phyloP scores from a whole-genome alignment of 2,797 vertebrate species.

The Odontamblyopus lacepedii region DNA sequence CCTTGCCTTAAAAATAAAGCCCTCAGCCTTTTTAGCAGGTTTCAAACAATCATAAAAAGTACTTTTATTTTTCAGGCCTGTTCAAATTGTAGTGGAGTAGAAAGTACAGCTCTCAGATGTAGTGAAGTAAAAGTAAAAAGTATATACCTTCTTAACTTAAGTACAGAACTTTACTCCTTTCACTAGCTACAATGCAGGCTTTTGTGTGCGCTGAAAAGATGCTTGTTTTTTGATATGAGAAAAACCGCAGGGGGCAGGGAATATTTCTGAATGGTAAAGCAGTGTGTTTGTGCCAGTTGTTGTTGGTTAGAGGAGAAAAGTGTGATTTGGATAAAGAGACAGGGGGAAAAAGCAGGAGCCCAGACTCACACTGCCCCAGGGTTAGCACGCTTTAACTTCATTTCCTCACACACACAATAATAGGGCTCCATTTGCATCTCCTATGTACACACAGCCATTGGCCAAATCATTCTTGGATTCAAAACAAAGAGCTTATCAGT shows the following conservation, averaged over 20 bases:
- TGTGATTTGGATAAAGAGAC: slow-evolving; percentile 4
- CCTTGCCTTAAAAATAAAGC: no score
- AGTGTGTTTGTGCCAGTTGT: slow-evolving; percentile 51
- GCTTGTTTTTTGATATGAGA: slow-evolving; percentile 38
- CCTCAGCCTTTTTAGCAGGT: no score
- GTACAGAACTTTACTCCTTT: no score
- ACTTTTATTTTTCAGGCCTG: no score
- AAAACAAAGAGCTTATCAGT: slow-evolving; percentile 27
- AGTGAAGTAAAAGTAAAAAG: no score
- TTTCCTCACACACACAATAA: slow-evolving; percentile 56
- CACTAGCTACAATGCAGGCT: slow-evolving; percentile 26
- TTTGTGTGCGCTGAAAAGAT: slow-evolving; percentile 49
- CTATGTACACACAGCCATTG: slow-evolving; percentile 55
- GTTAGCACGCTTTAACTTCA: slow-evolving; percentile 58
- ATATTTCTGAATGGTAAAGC: slow-evolving; percentile 67
- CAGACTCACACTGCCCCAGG: slow-evolving; percentile 32
- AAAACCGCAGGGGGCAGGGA: slow-evolving; percentile 67
- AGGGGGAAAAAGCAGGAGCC: slow-evolving; percentile 28
- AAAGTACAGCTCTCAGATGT: no score
- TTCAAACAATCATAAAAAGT: no score
- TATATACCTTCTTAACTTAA: no score
- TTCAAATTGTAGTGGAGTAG: no score
- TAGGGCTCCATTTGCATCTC: slow-evolving; percentile 62
- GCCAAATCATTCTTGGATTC: slow-evolving; percentile 42
- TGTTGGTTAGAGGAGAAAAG: slow-evolving; percentile 40